phyloP scores from a whole-genome alignment of 2,797 vertebrate genomes.

The Sebastes cheni region DNA sequence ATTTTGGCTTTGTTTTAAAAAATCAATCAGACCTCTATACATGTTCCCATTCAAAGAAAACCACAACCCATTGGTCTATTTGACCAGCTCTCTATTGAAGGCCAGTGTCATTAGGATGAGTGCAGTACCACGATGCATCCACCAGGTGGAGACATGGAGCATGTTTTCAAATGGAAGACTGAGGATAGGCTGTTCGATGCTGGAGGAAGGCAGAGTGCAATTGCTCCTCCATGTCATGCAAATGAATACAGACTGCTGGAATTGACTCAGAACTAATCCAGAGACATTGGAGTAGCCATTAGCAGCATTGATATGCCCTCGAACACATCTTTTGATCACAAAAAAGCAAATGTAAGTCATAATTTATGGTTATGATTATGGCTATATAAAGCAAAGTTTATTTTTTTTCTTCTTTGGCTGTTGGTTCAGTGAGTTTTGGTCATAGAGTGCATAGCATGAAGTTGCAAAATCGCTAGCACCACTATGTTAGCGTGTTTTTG shows the following conservation, averaged over 20 bases:
- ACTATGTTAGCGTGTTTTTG: background rate
- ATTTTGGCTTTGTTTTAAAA: background rate
- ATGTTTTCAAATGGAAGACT: background rate
- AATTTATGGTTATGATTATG: background rate
- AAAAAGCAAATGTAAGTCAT: background rate
- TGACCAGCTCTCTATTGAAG: background rate
- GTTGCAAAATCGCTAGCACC: background rate
- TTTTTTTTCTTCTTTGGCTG: background rate
- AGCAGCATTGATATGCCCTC: background rate
- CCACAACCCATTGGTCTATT: background rate
- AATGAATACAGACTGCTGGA: too few relatives aligned
- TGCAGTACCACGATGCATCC: background rate
- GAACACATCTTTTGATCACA: background rate
- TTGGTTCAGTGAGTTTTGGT: background rate
- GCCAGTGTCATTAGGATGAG: background rate
- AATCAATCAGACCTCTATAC: background rate
- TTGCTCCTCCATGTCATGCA: background rate
- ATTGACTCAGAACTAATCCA: background rate
- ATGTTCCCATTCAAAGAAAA: background rate
- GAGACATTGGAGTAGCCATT: background rate
- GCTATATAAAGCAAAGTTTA: background rate
- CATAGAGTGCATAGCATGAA: background rate
- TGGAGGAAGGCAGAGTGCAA: background rate
- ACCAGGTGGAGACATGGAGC: background rate
- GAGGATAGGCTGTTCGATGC: background rate